phyloP scores from a whole-genome alignment of 2,888 invertebrate genomes.

The Eumerus sabulonum region DNA sequence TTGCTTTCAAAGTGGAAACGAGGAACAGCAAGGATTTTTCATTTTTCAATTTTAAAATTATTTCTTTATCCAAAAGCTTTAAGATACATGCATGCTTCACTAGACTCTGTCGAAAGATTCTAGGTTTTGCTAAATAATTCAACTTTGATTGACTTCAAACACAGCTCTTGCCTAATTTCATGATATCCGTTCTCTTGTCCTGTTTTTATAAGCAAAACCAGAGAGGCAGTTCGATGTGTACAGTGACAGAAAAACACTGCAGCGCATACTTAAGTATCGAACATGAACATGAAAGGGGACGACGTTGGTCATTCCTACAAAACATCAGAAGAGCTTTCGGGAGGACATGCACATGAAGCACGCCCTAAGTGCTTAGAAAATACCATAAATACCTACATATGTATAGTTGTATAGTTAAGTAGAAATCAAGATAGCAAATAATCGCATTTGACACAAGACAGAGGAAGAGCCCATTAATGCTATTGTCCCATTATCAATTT shows the following conservation, averaged over 20 bases:
- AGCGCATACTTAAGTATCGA: conserved; percentile 40
- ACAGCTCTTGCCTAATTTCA: neutral
- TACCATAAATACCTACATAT: too few species aligned
- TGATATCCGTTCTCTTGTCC: neutral
- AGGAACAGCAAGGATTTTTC: too few species aligned
- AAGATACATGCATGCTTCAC: neutral
- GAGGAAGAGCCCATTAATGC: too few species aligned
- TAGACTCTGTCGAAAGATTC: neutral
- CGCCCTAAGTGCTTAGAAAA: conserved; percentile 6
- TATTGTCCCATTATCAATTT: too few species aligned
- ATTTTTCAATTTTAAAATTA: neutral
- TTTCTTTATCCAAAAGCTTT: neutral
- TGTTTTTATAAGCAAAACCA: conserved; percentile 1
- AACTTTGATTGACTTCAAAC: neutral
- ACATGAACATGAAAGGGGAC: conserved; percentile 50
- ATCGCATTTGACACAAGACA: too few species aligned
- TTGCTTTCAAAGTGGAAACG: neutral
- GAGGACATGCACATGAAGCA: conserved; percentile 7
- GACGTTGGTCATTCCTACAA: conserved; percentile 41
- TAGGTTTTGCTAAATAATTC: neutral
- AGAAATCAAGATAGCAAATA: too few species aligned
- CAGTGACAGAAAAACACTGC: conserved; percentile 20
- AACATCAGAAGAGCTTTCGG: conserved; percentile 28
- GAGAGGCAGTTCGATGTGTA: conserved; percentile 24
- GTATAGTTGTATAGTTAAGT: too few species aligned